Evolutionary conservation across 2,888 invertebrate genomes (phyloP).

Genomic region (Mechanitis messenoides): DNA sequence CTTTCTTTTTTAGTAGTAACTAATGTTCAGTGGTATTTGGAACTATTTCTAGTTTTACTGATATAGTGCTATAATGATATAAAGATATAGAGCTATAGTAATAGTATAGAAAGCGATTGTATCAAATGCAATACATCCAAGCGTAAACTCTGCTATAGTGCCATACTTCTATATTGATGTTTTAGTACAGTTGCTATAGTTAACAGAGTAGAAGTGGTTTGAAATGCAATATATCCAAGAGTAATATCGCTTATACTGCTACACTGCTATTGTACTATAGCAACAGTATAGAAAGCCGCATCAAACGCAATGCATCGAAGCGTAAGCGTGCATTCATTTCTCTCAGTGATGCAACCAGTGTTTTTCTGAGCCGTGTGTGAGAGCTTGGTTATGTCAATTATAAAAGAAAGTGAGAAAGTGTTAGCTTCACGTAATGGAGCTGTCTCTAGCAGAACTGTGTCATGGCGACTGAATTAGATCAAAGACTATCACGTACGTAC

Average conservation of each 20-base stretch:
- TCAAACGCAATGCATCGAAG: conserved; percentile 21
- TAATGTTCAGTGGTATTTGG: conserved; percentile 35
- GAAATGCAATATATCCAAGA: too few relatives aligned
- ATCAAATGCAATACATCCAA: too few relatives aligned
- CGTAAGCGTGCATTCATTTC: conserved; percentile 50
- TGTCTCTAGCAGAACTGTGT: conserved; percentile 49
- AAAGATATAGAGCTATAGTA: too few relatives aligned
- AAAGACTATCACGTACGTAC: conserved; percentile 44
- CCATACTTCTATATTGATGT: too few relatives aligned
- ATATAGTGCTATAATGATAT: too few relatives aligned
- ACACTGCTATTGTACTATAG: too few relatives aligned
- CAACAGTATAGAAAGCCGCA: not conserved
- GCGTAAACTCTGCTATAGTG: too few relatives aligned
- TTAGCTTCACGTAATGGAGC: conserved; percentile 56
- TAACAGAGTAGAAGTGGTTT: too few relatives aligned
- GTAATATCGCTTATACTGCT: too few relatives aligned
- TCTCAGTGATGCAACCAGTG: conserved; percentile 70
- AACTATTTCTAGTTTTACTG: not conserved
- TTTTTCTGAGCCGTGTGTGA: conserved; percentile 67
- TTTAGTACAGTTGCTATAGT: too few relatives aligned
- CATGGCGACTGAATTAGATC: conserved; percentile 56
- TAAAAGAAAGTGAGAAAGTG: conserved; percentile 73
- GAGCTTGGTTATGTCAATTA: conserved; percentile 75
- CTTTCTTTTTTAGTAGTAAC: conserved; percentile 65
- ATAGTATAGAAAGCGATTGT: too few relatives aligned